phyloP scores from a whole-genome alignment of 1,140 invertebrate genomes.

The Acromyrmex heyeri region DNA sequence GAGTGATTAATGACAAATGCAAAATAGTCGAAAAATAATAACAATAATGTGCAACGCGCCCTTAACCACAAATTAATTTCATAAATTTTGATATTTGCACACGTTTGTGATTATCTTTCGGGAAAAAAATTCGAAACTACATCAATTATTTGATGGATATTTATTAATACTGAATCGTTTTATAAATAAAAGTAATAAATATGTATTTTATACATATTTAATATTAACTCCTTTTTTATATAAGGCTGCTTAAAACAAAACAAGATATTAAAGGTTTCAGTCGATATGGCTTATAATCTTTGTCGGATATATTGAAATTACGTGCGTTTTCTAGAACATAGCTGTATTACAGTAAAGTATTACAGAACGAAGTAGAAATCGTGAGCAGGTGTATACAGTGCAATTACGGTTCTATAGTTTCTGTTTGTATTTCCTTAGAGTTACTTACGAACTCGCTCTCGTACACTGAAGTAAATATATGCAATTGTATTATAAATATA shows the following conservation, averaged over 20 bases:
- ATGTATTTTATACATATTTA: slow-evolving; percentile 47
- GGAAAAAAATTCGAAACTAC: not conserved
- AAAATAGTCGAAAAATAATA: slow-evolving; percentile 28
- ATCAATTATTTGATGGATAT: slow-evolving; percentile 37
- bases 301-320: slow-evolving; percentile 57
- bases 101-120: not conserved
- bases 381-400: slow-evolving; percentile 46
- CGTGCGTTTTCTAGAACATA: slow-evolving; percentile 53
- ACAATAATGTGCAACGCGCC: slow-evolving; percentile 26
- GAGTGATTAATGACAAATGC: slow-evolving; percentile 71
- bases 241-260: slow-evolving; percentile 26
- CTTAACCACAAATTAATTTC: slow-evolving; percentile 51
- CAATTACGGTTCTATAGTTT: slow-evolving; percentile 60
- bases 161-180: slow-evolving; percentile 32
- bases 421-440: slow-evolving; percentile 62
- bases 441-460: slow-evolving; percentile 70
- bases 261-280: slow-evolving; percentile 40
- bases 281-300: slow-evolving; percentile 40
- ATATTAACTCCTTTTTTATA: slow-evolving; percentile 42
- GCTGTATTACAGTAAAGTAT: slow-evolving; percentile 52
- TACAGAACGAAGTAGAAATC: slow-evolving; percentile 43
- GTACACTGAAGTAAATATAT: slow-evolving; percentile 73
- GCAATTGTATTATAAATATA: slow-evolving; percentile 77
- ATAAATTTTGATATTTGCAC: slow-evolving; percentile 48
- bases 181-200: slow-evolving; percentile 36